Conservation (phyloP, 2,888 invertebrate genomes). For the Andrena chrysosceles region DNA sequence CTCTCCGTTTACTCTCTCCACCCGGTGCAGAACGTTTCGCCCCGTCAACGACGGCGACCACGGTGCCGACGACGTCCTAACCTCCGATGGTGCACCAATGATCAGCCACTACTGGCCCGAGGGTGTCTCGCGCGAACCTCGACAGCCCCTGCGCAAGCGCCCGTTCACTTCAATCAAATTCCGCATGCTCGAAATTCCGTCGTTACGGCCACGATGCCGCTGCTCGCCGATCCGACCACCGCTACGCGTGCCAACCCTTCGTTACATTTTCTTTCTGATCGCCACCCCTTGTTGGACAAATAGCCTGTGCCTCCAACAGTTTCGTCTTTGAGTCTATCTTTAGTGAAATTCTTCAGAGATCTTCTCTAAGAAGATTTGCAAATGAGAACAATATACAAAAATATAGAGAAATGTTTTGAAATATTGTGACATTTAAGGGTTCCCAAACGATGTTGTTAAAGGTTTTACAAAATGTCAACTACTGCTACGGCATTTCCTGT, state of each 20-base stretch:
- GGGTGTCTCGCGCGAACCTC: slow-evolving; percentile 54
- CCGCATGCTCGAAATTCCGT: slow-evolving; percentile 71
- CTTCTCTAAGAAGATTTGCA: too few relatives aligned
- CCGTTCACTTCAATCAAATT: slow-evolving; percentile 72
- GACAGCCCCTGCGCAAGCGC: slow-evolving; percentile 69
- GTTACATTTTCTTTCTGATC: not conserved
- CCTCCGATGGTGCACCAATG: slow-evolving; percentile 63
- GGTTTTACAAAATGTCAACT: too few relatives aligned
- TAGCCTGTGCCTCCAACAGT: not conserved
- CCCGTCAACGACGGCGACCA: slow-evolving; percentile 33
- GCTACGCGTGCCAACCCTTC: not conserved
- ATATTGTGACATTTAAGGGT: too few relatives aligned
- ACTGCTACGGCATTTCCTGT: not conserved
- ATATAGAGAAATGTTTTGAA: too few relatives aligned
- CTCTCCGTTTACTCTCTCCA: slow-evolving; percentile 26
- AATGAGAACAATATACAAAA: too few relatives aligned
- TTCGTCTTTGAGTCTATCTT: not conserved
- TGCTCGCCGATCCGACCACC: not conserved
- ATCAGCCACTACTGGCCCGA: slow-evolving; percentile 66
- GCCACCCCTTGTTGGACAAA: not conserved
- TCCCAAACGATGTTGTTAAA: too few relatives aligned
- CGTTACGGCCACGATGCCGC: slow-evolving; percentile 28
- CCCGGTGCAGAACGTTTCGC: slow-evolving; percentile 39
- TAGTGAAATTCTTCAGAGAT: too few relatives aligned
- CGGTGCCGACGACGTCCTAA: slow-evolving; percentile 50